Evolutionary conservation across 1,140 invertebrate species (phyloP).

Genomic region (Neodiprion fabricii): DNA sequence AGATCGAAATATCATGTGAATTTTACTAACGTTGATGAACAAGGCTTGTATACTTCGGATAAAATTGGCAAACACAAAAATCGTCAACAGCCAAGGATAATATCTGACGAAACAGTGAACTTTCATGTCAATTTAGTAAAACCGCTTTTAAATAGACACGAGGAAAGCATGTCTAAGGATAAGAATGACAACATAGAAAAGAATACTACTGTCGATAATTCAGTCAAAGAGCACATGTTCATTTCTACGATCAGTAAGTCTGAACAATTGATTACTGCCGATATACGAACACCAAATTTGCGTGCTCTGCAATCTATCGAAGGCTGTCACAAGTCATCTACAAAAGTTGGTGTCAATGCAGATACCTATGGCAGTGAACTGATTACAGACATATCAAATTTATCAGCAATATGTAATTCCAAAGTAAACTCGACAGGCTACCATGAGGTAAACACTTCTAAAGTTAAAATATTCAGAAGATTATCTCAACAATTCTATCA

Average conservation of each 20-base stretch:
- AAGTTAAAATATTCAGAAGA: background rate
- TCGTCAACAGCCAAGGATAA: background rate
- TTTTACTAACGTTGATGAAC: too few species aligned
- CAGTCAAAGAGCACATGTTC: background rate
- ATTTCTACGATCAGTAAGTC: background rate
- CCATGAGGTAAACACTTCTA: too few species aligned
- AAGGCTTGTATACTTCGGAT: too few species aligned
- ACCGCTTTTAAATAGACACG: too few species aligned
- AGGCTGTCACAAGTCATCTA: background rate
- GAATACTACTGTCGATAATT: background rate
- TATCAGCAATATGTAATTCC: too few species aligned
- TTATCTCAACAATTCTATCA: background rate
- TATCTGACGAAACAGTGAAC: background rate
- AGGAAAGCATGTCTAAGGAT: background rate
- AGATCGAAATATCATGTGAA: too few species aligned
- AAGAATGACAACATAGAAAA: background rate
- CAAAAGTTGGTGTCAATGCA: background rate
- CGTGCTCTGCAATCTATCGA: background rate
- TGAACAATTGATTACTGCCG: background rate
- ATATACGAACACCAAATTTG: background rate
- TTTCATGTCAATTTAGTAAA: background rate
- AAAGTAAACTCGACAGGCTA: too few species aligned
- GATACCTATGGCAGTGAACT: background rate
- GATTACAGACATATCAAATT: background rate
- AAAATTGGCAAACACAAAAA: too few species aligned